These are phyloP conservation scores for Lathronympha strigana DNA, from an alignment of 2,888 invertebrate genomes.

Conservation along the genomic window DNA sequence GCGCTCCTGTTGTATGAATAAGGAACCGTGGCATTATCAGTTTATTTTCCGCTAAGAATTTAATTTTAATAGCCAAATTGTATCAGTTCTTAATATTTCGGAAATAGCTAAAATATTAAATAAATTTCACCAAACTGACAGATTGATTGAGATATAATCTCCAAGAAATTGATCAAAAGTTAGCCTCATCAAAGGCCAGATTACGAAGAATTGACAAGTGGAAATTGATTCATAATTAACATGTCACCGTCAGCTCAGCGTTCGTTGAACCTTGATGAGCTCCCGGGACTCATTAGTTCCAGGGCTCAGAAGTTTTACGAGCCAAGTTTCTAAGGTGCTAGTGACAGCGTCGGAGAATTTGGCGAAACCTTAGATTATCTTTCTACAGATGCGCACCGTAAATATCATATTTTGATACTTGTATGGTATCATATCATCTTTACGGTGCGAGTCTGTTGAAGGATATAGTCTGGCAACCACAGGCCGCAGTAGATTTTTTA, in stretches of 20 bases:
- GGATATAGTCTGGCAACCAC: too few species aligned
- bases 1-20: too few species aligned
- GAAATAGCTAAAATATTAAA: background rate
- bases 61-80: too few species aligned
- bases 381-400: background rate
- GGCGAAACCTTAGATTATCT: background rate
- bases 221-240: conserved; percentile 45
- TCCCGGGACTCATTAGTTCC: conserved; percentile 55
- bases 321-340: conserved; percentile 49
- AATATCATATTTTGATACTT: too few species aligned
- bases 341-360: conserved; percentile 18
- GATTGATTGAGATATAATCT: background rate
- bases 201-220: conserved; percentile 7
- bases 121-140: background rate
- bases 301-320: conserved; percentile 56
- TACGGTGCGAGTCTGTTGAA: too few species aligned
- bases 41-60: too few species aligned
- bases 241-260: conserved; percentile 41
- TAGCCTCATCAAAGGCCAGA: conserved; percentile 8
- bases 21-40: too few species aligned
- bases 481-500: too few species aligned
- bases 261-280: conserved; percentile 51
- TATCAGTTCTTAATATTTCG: too few species aligned
- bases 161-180: background rate
- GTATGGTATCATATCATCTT: too few species aligned